Evolutionary conservation across 2,113 vertebrate species (phyloP).

Genomic region (Nothocercus julius): DNA sequence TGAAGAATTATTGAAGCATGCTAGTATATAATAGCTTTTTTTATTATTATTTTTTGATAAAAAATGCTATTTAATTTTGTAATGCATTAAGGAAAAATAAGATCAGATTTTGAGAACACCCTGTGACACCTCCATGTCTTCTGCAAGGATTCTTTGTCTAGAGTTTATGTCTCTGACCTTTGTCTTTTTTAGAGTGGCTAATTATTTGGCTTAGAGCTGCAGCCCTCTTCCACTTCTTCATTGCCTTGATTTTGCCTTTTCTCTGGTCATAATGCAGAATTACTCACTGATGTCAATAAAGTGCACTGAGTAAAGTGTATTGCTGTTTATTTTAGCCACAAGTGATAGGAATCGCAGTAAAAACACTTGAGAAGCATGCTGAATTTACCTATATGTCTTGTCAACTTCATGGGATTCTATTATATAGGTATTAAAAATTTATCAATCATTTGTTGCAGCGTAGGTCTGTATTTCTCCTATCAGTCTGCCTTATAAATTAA

Average conservation of each 20-base stretch:
- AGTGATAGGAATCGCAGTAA: background rate
- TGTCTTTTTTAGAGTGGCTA: background rate
- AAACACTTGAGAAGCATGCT: background rate
- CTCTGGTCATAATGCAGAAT: background rate
- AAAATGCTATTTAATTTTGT: background rate
- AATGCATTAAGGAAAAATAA: background rate
- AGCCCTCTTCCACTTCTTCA: background rate
- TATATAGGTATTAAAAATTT: background rate
- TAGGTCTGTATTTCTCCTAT: conserved; percentile 25
- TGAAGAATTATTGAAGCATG: background rate
- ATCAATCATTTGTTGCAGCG: background rate
- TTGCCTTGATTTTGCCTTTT: background rate
- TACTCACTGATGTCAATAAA: background rate
- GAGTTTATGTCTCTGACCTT: background rate
- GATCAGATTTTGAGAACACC: background rate
- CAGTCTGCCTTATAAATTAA: conserved; percentile 61
- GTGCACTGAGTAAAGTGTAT: background rate
- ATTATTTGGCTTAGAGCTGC: background rate
- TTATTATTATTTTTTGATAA: background rate
- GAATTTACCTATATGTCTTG: background rate
- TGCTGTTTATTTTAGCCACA: background rate
- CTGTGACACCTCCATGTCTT: background rate
- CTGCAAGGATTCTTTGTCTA: background rate
- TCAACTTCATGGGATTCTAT: background rate
- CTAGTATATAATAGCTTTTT: background rate